Evolutionary conservation across 2,888 invertebrate genomes (phyloP).

Genomic region (Philonicus albiceps): DNA sequence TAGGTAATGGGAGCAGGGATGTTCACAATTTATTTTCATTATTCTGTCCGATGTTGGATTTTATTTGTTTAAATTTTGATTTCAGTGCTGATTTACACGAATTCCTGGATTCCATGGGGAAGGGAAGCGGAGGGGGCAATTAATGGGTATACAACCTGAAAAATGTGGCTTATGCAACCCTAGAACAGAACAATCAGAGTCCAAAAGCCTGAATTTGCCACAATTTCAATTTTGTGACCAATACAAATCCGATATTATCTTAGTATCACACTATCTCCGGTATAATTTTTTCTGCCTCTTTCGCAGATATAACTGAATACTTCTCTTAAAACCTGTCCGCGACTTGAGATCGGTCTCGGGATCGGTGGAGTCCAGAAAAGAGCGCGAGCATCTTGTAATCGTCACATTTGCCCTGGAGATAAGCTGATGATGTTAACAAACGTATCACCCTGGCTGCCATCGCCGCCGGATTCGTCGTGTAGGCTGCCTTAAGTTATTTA

Average conservation of each 20-base stretch:
- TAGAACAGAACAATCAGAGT: not conserved
- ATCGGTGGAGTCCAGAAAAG: not conserved
- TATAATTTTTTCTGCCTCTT: not conserved
- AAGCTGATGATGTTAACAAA: constrained; percentile 5
- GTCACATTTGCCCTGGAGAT: not conserved
- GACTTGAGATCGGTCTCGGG: not conserved
- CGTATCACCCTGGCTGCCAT: not conserved
- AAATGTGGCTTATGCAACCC: not conserved
- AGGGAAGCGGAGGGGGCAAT: not conserved
- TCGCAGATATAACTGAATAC: not conserved
- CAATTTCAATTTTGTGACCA: not conserved
- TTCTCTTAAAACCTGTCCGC: not conserved
- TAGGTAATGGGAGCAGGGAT: not conserved
- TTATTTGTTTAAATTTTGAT: not conserved
- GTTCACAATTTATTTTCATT: not conserved
- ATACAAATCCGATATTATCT: not conserved
- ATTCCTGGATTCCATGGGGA: not conserved
- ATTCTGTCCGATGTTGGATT: not conserved
- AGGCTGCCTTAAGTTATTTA: not conserved
- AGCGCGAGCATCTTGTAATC: not conserved
- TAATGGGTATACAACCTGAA: not conserved
- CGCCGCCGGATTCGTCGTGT: not conserved
- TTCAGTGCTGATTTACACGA: not conserved
- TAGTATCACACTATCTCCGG: not conserved
- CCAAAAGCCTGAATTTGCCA: not conserved